Conservation (phyloP, 2,797 vertebrate genomes). For the Threskiornis aethiopicus region DNA sequence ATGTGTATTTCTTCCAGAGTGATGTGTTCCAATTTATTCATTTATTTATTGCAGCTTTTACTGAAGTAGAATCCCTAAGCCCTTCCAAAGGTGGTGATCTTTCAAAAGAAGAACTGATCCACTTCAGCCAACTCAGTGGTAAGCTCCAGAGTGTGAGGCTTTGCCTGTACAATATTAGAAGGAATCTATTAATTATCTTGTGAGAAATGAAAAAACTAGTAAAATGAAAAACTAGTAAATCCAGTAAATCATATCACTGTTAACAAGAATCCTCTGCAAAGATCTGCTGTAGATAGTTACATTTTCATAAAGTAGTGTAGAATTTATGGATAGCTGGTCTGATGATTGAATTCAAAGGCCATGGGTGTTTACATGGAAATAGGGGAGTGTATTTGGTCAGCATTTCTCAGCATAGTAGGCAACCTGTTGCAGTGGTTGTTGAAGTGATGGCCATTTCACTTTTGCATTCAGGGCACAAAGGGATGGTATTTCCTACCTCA, state of each 20-base stretch:
- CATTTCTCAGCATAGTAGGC: background rate
- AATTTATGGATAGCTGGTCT: background rate
- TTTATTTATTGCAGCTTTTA: constrained; percentile 85
- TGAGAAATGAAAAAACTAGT: background rate
- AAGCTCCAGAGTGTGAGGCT: constrained; percentile 55
- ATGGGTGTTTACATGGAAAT: background rate
- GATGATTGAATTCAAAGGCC: background rate
- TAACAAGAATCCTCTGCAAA: background rate
- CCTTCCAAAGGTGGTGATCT: constrained; percentile 85
- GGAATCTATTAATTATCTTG: background rate
- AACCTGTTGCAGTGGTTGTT: background rate
- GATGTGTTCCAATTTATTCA: background rate
- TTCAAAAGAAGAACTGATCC: constrained; percentile 87
- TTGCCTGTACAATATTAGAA: background rate
- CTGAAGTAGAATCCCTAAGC: constrained; percentile 81
- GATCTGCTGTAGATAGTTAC: background rate
- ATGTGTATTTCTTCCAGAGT: background rate
- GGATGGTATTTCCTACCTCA: background rate
- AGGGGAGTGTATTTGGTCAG: background rate
- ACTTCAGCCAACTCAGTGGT: constrained; percentile 89
- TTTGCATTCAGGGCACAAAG: background rate
- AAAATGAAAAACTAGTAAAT: background rate
- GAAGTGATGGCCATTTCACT: background rate
- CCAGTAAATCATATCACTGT: background rate
- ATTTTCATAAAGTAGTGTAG: background rate